Conservation (phyloP, 2,113 vertebrate species). For the Eulemur rufifrons region DNA sequence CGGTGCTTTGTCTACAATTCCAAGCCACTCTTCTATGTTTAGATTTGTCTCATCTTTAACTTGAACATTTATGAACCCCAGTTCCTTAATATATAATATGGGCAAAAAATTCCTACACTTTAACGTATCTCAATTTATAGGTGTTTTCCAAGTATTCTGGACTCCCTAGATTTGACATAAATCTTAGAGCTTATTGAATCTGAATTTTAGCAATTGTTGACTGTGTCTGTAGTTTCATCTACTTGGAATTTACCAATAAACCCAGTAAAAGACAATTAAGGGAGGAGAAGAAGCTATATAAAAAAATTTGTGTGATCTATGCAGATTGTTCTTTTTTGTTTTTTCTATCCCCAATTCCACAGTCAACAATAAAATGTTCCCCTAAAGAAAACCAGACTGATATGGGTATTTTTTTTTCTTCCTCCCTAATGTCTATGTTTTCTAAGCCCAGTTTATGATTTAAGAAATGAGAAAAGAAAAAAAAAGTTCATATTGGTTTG, state of each 20-base stretch:
- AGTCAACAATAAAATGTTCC: conserved; percentile 14
- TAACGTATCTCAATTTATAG: not conserved
- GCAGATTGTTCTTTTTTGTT: not conserved
- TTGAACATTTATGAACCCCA: not conserved
- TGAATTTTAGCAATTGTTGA: not conserved
- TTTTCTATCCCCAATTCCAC: not conserved
- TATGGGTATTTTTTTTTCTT: not conserved
- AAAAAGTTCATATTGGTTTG: conserved; percentile 56
- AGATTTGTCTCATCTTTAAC: not conserved
- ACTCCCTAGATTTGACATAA: not conserved
- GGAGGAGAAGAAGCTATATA: not conserved
- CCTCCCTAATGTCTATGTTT: not conserved
- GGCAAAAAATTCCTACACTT: not conserved
- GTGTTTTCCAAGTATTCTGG: not conserved
- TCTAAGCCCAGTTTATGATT: conserved; percentile 65
- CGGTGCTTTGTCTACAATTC: not conserved
- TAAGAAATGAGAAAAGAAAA: conserved; percentile 48
- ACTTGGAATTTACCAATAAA: not conserved
- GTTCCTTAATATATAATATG: not conserved
- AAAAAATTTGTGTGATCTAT: conserved; percentile 22
- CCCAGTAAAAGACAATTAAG: not conserved
- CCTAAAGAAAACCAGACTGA: conserved; percentile 49
- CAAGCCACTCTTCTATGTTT: not conserved
- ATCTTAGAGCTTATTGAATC: not conserved
- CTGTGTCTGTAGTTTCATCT: not conserved